phyloP scores from a whole-genome alignment of 2,888 invertebrate genomes.

The Tiliacea citrago region DNA sequence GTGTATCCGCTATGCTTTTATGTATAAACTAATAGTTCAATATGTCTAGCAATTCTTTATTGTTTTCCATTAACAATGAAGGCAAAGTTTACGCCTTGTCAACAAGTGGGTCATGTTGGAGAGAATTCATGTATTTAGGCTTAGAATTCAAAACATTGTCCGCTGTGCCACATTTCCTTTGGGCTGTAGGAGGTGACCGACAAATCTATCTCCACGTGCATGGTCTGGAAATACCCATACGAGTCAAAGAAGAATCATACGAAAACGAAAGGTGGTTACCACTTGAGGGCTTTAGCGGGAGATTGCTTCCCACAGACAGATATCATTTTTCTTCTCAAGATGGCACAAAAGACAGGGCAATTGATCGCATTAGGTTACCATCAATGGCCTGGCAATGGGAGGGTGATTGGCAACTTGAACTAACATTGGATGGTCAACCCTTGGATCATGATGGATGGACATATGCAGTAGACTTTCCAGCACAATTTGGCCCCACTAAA shows the following conservation, averaged over 20 bases:
- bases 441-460: constrained; percentile 98
- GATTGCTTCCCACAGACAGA: constrained; percentile 96
- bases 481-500: constrained; percentile 94
- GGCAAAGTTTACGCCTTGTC: constrained; percentile 96
- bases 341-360: constrained; percentile 94
- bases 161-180: constrained; percentile 95
- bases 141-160: constrained; percentile 97
- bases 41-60: constrained; percentile 92
- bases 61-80: constrained; percentile 96
- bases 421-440: constrained; percentile 96
- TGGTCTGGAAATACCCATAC: constrained; percentile 96
- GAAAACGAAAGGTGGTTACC: constrained; percentile 99
- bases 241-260: constrained; percentile 97
- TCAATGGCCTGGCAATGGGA: constrained; percentile 99
- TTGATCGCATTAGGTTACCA: constrained; percentile 95
- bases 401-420: constrained; percentile 97
- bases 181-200: constrained; percentile 98
- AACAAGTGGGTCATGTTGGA: constrained; percentile 95
- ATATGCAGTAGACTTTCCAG: constrained; percentile 97
- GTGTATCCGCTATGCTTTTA: constrained; percentile 28
- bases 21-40: constrained; percentile 43
- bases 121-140: constrained; percentile 96
- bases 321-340: constrained; percentile 96
- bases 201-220: constrained; percentile 98
- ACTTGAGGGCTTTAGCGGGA: constrained; percentile 95